A percentile compares a stretch with the other conserved stretches of the same genome.
These are phyloP conservation scores for Sminthopsis crassicaudata DNA, from an alignment of 2,113 vertebrate species.

Conservation along the genomic window DNA sequence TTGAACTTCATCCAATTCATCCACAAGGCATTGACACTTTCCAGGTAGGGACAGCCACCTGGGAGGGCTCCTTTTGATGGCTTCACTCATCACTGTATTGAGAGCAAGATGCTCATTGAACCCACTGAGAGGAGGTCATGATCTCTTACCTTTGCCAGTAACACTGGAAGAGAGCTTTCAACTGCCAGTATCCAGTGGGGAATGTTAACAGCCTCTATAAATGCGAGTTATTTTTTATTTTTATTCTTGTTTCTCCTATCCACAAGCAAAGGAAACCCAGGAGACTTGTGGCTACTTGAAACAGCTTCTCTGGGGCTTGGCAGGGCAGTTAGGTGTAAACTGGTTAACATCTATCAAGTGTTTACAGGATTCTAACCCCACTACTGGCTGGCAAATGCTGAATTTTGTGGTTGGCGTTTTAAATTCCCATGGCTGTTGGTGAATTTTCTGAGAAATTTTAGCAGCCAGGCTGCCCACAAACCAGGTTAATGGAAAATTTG, in stretches of 20 bases:
- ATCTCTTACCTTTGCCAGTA: not conserved
- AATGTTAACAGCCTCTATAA: not conserved
- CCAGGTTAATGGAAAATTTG: not conserved
- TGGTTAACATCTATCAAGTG: not conserved
- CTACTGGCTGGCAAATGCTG: not conserved
- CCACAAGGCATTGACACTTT: not conserved
- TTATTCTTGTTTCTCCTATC: not conserved
- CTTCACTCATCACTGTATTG: not conserved
- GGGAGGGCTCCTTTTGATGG: not conserved
- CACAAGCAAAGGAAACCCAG: not conserved
- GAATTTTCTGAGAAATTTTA: not conserved
- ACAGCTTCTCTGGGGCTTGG: not conserved
- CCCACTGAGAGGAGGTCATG: not conserved
- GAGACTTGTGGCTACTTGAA: not conserved
- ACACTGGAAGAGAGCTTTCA: not conserved
- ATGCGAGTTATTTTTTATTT: not conserved
- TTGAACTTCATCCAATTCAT: not conserved
- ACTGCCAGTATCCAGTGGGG: not conserved
- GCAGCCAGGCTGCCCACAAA: not conserved
- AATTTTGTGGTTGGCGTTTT: not conserved
- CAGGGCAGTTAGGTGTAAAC: not conserved
- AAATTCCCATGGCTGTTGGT: not conserved
- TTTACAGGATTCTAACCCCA: not conserved
- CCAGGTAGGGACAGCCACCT: not conserved
- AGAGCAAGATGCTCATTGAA: not conserved